A percentile compares a stretch with the other conserved stretches of the same genome.
Evolutionary conservation across 2,888 invertebrate genomes (phyloP).

Genomic region (Druceiella hillmani): DNA sequence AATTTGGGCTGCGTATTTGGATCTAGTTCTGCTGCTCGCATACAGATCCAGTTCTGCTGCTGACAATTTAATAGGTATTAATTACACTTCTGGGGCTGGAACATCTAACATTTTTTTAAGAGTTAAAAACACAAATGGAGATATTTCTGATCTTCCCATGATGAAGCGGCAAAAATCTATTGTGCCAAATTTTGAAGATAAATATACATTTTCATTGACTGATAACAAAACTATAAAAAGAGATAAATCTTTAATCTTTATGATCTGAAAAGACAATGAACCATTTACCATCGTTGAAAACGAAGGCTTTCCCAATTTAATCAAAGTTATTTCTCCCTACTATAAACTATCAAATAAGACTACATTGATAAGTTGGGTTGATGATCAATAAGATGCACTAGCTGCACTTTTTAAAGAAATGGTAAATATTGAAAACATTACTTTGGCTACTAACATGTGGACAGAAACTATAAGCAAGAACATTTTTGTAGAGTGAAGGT

Average conservation of each 20-base stretch:
- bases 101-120: constrained; percentile 4
- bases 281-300: constrained; percentile 20
- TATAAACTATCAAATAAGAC: constrained; percentile 22
- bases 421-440: constrained; percentile 19
- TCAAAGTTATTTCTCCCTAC: constrained; percentile 23
- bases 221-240: constrained; percentile 21
- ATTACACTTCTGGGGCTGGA: constrained; percentile 2
- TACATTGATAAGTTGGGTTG: constrained; percentile 24
- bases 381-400: no score
- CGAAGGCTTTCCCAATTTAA: constrained; percentile 20
- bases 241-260: constrained; percentile 22
- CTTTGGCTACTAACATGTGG: constrained; percentile 4
- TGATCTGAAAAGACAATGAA: constrained; percentile 25
- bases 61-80: neutral
- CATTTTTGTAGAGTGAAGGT: constrained; percentile 28
- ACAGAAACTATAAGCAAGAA: constrained; percentile 17
- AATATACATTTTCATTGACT: constrained; percentile 18
- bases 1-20: neutral
- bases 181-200: constrained; percentile 17
- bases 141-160: constrained; percentile 8
- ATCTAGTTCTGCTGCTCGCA: no score
- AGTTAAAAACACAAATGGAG: constrained; percentile 11
- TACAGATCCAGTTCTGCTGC: constrained; percentile 3
- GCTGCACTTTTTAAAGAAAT: constrained; percentile 21
- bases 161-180: no score